Evolutionary conservation across 2,113 vertebrate genomes (phyloP).

Genomic region (Festucalex cinctus): DNA sequence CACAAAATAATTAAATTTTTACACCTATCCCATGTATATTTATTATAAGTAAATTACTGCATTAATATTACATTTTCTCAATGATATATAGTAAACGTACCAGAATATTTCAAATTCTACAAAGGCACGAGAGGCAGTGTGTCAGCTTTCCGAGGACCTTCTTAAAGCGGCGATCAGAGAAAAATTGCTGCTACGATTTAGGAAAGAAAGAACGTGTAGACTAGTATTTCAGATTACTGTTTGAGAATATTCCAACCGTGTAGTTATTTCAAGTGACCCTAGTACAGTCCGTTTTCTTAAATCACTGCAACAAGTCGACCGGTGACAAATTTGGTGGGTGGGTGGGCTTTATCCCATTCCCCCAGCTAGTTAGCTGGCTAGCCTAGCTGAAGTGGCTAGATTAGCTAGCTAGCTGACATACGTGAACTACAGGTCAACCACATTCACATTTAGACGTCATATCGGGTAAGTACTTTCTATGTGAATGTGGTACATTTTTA

Average conservation of each 20-base stretch:
- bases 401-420: conserved; percentile 48
- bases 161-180: conserved; percentile 74
- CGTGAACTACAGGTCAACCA: conserved; percentile 8
- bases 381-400: conserved; percentile 56
- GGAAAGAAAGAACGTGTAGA: conserved; percentile 56
- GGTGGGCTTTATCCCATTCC: conserved; percentile 60
- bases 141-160: conserved; percentile 73
- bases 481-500: neutral
- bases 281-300: conserved; percentile 23
- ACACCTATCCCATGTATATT: fast-evolving
- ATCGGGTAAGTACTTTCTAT: conserved; percentile 37
- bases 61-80: neutral
- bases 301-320: conserved; percentile 29
- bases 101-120: conserved; percentile 22
- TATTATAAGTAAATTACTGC: neutral
- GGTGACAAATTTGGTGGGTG: conserved; percentile 43
- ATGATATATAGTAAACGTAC: neutral
- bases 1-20: neutral
- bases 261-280: conserved; percentile 42
- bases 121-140: conserved; percentile 63
- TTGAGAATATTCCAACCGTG: conserved; percentile 26
- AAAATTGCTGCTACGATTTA: conserved; percentile 73
- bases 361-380: conserved; percentile 55
- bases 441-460: conserved; percentile 16
- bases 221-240: conserved; percentile 34